A percentile compares a stretch with the other conserved stretches of the same genome.
phyloP scores from a whole-genome alignment of 2,797 vertebrate species.

The Taenioides sp. region DNA sequence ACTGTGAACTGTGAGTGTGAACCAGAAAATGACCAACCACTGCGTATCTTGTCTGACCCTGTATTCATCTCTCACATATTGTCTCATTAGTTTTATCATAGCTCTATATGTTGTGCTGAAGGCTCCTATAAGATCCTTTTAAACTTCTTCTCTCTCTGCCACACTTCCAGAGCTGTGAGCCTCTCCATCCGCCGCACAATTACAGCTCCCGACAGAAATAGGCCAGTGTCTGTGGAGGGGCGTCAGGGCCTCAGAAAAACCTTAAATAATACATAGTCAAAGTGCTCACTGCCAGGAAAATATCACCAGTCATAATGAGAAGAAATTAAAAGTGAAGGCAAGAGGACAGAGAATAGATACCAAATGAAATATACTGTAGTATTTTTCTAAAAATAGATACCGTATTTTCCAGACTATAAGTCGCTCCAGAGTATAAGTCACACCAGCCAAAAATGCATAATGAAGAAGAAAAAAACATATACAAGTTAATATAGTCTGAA shows the following conservation, averaged over 20 bases:
- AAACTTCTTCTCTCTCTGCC: constrained; percentile 1
- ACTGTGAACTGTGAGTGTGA: neutral
- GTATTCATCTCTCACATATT: neutral
- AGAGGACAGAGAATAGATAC: constrained; percentile 28
- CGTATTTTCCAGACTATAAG: too few species aligned
- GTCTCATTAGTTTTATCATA: too few species aligned
- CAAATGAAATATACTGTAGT: neutral
- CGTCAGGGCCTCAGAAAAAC: constrained; percentile 46
- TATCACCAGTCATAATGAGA: constrained; percentile 52
- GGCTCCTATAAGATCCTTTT: neutral
- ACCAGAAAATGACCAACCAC: neutral
- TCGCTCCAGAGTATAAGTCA: too few species aligned
- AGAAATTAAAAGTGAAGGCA: constrained; percentile 46
- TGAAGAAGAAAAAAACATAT: too few species aligned
- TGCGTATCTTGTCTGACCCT: neutral
- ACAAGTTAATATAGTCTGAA: too few species aligned
- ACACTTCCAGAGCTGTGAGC: constrained; percentile 2
- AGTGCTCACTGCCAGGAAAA: constrained; percentile 32
- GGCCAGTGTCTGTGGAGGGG: constrained; percentile 55
- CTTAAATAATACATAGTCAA: constrained; percentile 70
- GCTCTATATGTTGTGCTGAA: neutral
- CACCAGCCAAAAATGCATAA: too few species aligned
- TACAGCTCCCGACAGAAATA: constrained; percentile 68
- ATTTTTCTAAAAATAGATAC: too few species aligned
- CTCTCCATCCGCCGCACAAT: constrained; percentile 47